Conservation (phyloP, 1,140 invertebrate species). For the Eriosoma lanigerum region DNA sequence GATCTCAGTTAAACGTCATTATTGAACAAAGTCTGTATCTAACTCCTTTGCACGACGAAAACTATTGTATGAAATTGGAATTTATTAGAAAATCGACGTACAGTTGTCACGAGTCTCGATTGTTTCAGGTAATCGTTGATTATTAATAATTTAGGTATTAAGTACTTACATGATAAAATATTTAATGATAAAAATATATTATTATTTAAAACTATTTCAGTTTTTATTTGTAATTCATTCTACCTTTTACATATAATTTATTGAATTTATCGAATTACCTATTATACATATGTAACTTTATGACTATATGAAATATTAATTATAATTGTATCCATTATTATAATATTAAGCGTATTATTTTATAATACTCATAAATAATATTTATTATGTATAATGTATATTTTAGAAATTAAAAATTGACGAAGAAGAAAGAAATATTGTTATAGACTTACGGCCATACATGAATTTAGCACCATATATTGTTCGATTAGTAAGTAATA, state of each 20-base stretch:
- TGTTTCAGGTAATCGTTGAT: neutral
- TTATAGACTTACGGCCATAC: constrained; percentile 80
- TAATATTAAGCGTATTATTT: no score
- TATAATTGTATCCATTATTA: no score
- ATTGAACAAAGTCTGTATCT: constrained; percentile 26
- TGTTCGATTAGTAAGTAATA: constrained; percentile 68
- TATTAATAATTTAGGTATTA: neutral
- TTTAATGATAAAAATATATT: no score
- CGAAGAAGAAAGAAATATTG: constrained; percentile 77
- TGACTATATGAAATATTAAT: no score
- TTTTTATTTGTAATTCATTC: no score
- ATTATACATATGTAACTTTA: no score
- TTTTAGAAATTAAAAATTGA: constrained; percentile 61
- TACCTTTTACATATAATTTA: no score
- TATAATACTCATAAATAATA: no score
- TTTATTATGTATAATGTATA: no score
- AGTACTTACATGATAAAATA: no score
- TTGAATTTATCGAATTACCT: no score
- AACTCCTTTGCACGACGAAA: constrained; percentile 64
- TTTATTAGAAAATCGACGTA: constrained; percentile 84
- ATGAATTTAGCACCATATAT: constrained; percentile 94
- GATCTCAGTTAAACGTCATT: constrained; percentile 73
- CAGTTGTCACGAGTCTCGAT: constrained; percentile 75
- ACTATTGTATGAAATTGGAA: constrained; percentile 67
- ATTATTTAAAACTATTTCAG: no score